Base-by-base conservation (phyloP, 2,797 vertebrate genomes). In the Falco biarmicus region DNA sequence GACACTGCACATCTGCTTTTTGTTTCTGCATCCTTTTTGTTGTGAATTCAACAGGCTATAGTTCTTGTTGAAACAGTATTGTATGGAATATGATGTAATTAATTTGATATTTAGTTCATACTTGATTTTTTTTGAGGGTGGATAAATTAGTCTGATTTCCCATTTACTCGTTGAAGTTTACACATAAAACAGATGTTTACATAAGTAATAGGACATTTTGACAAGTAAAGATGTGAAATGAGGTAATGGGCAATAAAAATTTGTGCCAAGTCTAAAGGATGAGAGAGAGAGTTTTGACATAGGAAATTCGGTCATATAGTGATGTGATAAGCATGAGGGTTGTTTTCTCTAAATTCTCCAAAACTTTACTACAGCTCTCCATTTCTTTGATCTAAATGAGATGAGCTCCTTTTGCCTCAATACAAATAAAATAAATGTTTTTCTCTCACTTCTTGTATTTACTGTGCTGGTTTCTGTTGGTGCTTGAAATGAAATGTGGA, bases 31-130 rank as follows among this genome's bases (percentile, higher is more conserved):
- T 96, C 51, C 11, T 97, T 96, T 97, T 92, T 95, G 57, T 97
- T 95, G 92, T 57, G 32, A 97, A 87, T 96, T 95, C 94, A 94
- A 78, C 89, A 94, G 56, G 69, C 94, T 96, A 4, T 87, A 77
- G 74, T 96, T 97, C 91, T 96, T 95, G 75, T 70, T 97, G 83
- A 97, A 96, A 95, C 94, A 98, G 95, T 98, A 96, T 97, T 98
- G 96, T 74, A 57, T 83, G 84, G 84, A 93, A 84, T 96, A 84
- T 87, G 50, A n/a, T 89, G 87, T 93, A 90, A 95, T 82, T 84
- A 87, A 92, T 93, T 83, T 93, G 57, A 78, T 91, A 60, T 11
- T 94, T 70, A 92, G 75, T 93, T 98, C 76, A 92, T 37, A 79
- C 78, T 94, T 97, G 93, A 87, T 87, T 79, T 97, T 85, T 45